These are phyloP conservation scores for Apogon hyalosoma DNA, from an alignment of 2,797 vertebrate species.

Conservation along the genomic window DNA sequence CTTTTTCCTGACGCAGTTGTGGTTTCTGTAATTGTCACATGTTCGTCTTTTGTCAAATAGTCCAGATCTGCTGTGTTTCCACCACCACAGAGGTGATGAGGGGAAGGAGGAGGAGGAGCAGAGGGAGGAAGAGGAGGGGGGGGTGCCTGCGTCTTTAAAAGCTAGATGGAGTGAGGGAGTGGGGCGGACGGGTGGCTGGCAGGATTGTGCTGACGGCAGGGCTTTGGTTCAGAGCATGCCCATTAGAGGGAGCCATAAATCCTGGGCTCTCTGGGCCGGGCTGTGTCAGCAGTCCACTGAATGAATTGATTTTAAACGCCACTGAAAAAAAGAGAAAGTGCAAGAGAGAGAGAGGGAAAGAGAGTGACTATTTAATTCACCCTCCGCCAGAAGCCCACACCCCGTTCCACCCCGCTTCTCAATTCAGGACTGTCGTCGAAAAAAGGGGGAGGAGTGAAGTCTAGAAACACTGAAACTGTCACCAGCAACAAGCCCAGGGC, in stretches of 20 bases:
- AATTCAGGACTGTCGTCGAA: constrained; percentile 68
- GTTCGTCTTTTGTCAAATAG: neutral
- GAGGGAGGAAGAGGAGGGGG: constrained; percentile 1
- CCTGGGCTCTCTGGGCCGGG: constrained; percentile 85
- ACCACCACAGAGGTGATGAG: constrained; percentile 33
- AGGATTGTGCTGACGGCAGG: constrained; percentile 89
- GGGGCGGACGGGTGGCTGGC: constrained; percentile 73
- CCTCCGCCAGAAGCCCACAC: constrained; percentile 69
- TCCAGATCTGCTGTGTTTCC: constrained; percentile 12
- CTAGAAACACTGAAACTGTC: constrained; percentile 74
- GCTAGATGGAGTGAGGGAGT: constrained; percentile 74
- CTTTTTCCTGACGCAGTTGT: no score
- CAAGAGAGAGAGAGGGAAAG: constrained; percentile 39
- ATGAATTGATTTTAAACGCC: constrained; percentile 94
- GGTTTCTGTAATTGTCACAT: neutral
- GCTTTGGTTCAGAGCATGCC: constrained; percentile 86
- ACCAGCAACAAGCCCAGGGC: constrained; percentile 65
- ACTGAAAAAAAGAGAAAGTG: constrained; percentile 72
- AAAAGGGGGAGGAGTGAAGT: constrained; percentile 70
- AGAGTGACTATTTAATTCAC: constrained; percentile 81
- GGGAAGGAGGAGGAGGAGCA: neutral
- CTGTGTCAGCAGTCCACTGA: constrained; percentile 91
- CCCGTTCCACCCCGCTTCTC: constrained; percentile 69
- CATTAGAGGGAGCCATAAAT: constrained; percentile 92
- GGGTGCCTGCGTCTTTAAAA: constrained; percentile 79